Evolutionary conservation across 2,797 vertebrate species (phyloP), one percentile per base, ranked within the genome.

Genomic region (Spheniscus humboldti): DNA sequence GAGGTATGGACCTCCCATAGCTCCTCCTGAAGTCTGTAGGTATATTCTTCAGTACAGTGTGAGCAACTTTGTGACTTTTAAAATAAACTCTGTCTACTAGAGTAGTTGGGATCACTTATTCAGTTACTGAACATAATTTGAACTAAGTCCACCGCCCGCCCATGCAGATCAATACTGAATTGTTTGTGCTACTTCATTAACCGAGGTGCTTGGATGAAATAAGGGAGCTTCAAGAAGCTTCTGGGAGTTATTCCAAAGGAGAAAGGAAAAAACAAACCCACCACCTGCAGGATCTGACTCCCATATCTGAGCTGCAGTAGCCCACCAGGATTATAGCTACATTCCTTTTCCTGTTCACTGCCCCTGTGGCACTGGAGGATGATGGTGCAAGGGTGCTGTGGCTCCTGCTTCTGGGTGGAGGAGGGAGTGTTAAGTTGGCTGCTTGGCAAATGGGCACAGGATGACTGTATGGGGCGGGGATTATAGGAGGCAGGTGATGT

Each of bases 401-500:
- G 3, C 6, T 76, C 17, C 24, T 69, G 12, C 13, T 64, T 79
- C 43, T 62, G 11, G 17, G 11, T 30, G 14, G 25, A 63, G 7
- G 57, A 25, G 11, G n/a, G 2, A 73, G 10, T 3, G 12, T 45
- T 45, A 63, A 66, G 31, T 6, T 53, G 18, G 5, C 8, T 71
- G 3, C 5, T 80, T 63, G 10, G 12, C 4, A 45, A 35, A 18
- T 18, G 31, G 33, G 14, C 13, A 71, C 11, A 69, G 35, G n/a
- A 25, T 35, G 23, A 28, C 13, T 39, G 9, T 27, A 18, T 24
- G 14, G 17, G 9, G 18, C 18, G 78, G 30, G 9, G 30, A 30
- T 41, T 59, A 48, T 1, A 43, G 17, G 18, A 64, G 3, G 8
- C 3, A 55, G 75, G 2, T 0, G 0, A 14, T 20, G 7, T 1